Evolutionary conservation across 2,113 vertebrate species (phyloP), one percentile per base, ranked within the genome.

Genomic region (Eubucco bourcierii): DNA sequence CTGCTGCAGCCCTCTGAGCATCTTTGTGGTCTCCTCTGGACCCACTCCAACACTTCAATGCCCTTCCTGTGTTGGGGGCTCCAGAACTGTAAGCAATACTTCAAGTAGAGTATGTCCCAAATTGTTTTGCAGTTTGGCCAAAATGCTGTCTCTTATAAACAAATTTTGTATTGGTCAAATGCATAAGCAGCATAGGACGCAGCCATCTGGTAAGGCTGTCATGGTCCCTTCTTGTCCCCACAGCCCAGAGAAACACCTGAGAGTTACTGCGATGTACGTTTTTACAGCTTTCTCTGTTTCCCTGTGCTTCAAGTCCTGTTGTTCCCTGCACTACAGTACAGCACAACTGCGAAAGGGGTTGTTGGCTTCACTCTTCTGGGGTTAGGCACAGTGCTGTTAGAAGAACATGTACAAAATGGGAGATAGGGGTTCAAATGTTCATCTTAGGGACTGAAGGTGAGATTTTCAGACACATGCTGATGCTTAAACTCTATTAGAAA

Each of bases 201-300:
- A 50, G 34, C 44, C 11, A 4, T 50, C 13, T 18, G 24, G 2
- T 7, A 44, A 15, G 3, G 33, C 1, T 18, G 4, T 10, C 19
- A 20, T 27, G 5, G 19, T 29, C 1, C 1, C 4, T 10, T 58
- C n/a, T 44, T 74, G n/a, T n/a, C 20, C 3, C 9, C 44, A 7
- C 6, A 15, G 9, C 37, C 6, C 21, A 41, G 8, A 61, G 10
- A 58, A 80, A 73, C 39, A 2, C 10, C 50, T 66, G 23, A 12
- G 33, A 44, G 7, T 60, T 52, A 56, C 24, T 41, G 31, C 31
- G 8, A 56, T 24, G 14, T 52, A 16, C 28, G 58, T 17, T 24
- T 65, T 75, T 15, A 64, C n/a, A 60, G 37, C 12, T 14, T 53
- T 3, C 3, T 44, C 14, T 10, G 2, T 27, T 78, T 60, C 17